A percentile compares a stretch with the other conserved stretches of the same genome.
Conservation (phyloP, 2,113 vertebrate species). For the Chaetorhynchus papuensis region DNA sequence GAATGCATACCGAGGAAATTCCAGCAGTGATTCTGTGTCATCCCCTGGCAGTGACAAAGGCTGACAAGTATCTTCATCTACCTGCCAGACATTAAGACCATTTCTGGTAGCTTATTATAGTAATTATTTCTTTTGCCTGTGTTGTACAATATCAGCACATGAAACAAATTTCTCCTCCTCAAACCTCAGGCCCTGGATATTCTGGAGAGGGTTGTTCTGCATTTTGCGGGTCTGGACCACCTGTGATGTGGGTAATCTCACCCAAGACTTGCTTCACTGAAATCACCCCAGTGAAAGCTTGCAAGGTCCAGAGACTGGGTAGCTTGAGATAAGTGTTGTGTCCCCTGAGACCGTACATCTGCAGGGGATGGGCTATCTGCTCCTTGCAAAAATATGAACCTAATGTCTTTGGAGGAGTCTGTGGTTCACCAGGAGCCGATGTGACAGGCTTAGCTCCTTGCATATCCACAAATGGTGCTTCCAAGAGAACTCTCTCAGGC, state of each 20-base stretch:
- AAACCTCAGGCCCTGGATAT: background rate
- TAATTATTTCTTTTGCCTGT: background rate
- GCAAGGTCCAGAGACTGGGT: background rate
- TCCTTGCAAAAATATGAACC: background rate
- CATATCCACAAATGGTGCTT: background rate
- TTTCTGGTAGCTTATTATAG: background rate
- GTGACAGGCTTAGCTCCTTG: background rate
- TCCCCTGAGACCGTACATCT: background rate
- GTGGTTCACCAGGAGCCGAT: background rate
- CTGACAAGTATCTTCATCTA: background rate
- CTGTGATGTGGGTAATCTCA: background rate
- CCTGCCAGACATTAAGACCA: background rate
- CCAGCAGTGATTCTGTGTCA: background rate
- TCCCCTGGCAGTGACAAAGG: background rate
- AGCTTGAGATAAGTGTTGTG: background rate
- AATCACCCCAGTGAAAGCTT: background rate
- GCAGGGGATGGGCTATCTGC: accelerated
- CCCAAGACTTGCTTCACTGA: background rate
- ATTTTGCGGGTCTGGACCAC: background rate
- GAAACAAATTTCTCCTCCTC: background rate
- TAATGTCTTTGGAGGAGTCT: background rate
- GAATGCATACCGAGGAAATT: background rate
- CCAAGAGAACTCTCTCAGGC: background rate
- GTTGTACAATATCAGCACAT: background rate
- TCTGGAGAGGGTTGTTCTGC: background rate